phyloP scores from a whole-genome alignment of 2,797 vertebrate species.

The Urocyon cinereoargenteus region DNA sequence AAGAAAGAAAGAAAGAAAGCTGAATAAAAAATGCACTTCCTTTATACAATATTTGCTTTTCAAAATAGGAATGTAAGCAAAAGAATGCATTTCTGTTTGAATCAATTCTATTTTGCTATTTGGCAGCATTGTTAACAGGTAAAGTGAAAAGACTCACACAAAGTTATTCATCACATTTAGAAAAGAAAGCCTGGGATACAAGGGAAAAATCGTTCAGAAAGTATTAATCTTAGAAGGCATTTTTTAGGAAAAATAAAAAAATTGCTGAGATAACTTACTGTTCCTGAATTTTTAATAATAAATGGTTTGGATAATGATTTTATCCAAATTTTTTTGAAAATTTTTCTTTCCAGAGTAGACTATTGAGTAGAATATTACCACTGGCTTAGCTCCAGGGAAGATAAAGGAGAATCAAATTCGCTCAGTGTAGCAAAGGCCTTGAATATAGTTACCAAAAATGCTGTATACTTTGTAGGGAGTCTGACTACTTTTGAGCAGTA shows the following conservation, averaged over 20 bases:
- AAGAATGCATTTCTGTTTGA: conserved; percentile 48
- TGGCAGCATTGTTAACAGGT: conserved; percentile 57
- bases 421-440: neutral
- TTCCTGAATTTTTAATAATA: conserved; percentile 52
- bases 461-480: neutral
- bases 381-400: neutral
- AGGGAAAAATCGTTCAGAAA: conserved; percentile 52
- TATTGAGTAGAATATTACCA: neutral
- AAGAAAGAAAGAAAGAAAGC: neutral
- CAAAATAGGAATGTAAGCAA: conserved; percentile 24
- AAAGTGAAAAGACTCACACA: conserved; percentile 57
- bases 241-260: conserved; percentile 52
- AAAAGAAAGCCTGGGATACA: conserved; percentile 42
- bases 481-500: conserved; percentile 45
- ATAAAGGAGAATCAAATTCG: neutral
- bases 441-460: neutral
- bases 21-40: conserved; percentile 54
- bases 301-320: conserved; percentile 48
- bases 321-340: conserved; percentile 20
- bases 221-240: conserved; percentile 26
- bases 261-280: neutral
- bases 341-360: conserved; percentile 1
- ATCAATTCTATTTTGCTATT: conserved; percentile 45
- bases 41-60: conserved; percentile 55
- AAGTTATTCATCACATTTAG: conserved; percentile 51